Conservation (phyloP, 2,888 invertebrate species). For the Alsophila aescularia region DNA sequence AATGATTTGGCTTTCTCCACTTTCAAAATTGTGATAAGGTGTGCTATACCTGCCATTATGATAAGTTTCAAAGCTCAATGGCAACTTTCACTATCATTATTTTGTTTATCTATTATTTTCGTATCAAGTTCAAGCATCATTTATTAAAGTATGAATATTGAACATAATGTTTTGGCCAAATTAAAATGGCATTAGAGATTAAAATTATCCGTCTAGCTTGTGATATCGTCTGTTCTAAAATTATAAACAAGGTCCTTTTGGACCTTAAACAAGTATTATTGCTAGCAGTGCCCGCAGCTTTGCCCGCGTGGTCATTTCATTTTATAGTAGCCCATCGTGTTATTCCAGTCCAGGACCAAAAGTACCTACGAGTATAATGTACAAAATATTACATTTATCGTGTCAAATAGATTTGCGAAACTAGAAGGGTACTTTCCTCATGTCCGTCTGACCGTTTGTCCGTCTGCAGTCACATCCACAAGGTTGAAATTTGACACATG, state of each 20-base stretch:
- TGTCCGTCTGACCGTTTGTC: too few species aligned
- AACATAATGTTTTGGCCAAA: neutral
- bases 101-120: conserved; percentile 67
- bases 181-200: neutral
- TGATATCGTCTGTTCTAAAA: neutral
- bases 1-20: conserved; percentile 67
- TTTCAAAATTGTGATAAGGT: conserved; percentile 72
- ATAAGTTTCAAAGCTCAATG: conserved; percentile 61
- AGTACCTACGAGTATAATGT: too few species aligned
- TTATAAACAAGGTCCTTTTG: neutral
- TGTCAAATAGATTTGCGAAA: too few species aligned
- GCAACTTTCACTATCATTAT: conserved; percentile 71
- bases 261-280: too few species aligned
- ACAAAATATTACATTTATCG: too few species aligned
- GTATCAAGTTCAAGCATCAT: conserved; percentile 45
- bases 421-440: too few species aligned
- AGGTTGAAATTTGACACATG: too few species aligned
- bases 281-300: too few species aligned
- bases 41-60: conserved; percentile 70
- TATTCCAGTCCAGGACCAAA: too few species aligned
- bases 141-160: neutral
- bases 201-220: neutral
- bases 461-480: too few species aligned
- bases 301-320: too few species aligned
- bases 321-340: too few species aligned